phyloP scores from a whole-genome alignment of 35 echinoderm and acorn worm genomes.

The Antedon bifida region DNA sequence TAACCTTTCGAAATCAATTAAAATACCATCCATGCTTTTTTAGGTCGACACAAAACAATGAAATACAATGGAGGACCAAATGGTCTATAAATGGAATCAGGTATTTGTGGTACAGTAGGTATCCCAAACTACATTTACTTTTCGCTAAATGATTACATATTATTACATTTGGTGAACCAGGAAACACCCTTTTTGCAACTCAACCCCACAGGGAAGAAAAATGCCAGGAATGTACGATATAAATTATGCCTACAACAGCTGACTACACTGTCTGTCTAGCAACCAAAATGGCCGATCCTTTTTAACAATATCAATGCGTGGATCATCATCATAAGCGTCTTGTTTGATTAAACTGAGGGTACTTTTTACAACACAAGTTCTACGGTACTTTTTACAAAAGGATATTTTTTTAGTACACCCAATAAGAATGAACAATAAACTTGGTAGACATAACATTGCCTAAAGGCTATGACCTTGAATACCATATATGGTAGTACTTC shows the following conservation, averaged over 20 bases:
- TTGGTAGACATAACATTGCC: neutral
- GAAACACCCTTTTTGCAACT: neutral
- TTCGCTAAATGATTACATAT: neutral
- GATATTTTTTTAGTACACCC: neutral
- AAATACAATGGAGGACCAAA: no score
- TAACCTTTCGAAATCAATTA: no score
- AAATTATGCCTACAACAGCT: neutral
- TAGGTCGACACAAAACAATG: no score
- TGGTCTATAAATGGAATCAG: no score
- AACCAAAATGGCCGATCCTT: neutral
- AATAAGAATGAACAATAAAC: neutral
- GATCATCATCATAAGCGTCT: no score
- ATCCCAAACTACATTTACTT: neutral
- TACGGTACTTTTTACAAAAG: no score
- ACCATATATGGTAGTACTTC: neutral
- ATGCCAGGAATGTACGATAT: neutral
- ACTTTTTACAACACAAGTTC: no score
- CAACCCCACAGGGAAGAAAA: neutral
- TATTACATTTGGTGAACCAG: neutral
- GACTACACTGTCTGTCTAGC: neutral
- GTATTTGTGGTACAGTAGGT: no score
- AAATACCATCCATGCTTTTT: no score
- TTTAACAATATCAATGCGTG: no score
- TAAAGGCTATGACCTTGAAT: neutral
- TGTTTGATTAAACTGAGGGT: no score